phyloP scores from a whole-genome alignment of 2,113 vertebrate species.

The Psophia crepitans region DNA sequence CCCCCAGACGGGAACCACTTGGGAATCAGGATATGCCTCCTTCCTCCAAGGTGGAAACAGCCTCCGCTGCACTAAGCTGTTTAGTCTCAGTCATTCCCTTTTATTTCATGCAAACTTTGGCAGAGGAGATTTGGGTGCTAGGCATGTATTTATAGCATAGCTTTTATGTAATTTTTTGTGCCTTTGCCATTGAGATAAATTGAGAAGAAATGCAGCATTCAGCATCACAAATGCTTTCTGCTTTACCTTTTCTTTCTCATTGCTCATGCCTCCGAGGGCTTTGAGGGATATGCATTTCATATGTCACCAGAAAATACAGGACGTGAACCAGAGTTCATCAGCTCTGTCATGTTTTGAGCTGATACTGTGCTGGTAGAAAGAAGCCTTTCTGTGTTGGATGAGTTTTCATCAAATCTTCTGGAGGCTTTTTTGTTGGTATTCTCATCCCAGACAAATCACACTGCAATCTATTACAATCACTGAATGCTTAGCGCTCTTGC shows the following conservation, averaged over 20 bases:
- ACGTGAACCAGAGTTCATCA: background rate
- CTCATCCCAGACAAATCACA: constrained; percentile 28
- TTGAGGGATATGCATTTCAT: background rate
- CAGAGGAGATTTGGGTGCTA: background rate
- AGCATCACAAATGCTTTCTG: background rate
- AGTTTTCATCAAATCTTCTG: background rate
- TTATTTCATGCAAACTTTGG: background rate
- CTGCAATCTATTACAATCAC: background rate
- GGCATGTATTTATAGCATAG: background rate
- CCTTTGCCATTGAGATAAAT: background rate
- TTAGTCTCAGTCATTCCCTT: background rate
- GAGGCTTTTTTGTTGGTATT: background rate
- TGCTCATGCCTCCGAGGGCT: background rate
- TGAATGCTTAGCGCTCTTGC: background rate
- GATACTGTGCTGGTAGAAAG: constrained; percentile 14
- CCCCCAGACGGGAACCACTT: background rate
- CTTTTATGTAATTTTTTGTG: background rate
- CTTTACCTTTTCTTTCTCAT: background rate
- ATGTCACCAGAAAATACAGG: background rate
- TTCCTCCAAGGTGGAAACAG: background rate
- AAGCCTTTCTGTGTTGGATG: background rate
- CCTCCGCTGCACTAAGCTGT: background rate
- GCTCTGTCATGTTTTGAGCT: background rate
- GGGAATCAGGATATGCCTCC: background rate
- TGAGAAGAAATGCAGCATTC: background rate